phyloP scores from a whole-genome alignment of 2,113 vertebrate species.

The Dicrurus megarhynchus region DNA sequence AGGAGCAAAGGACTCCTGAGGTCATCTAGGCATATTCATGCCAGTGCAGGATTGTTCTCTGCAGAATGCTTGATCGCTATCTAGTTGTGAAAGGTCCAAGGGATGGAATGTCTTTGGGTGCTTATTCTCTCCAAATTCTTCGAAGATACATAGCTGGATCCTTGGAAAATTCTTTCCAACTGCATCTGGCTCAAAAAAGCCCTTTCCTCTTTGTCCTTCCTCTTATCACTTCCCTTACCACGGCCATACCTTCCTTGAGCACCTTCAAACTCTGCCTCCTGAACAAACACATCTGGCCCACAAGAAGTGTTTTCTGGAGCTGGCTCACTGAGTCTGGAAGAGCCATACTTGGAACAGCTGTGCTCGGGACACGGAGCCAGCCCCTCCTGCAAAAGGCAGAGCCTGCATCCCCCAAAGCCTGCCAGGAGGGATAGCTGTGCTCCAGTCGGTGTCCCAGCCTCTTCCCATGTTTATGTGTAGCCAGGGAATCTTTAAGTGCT shows the following conservation, averaged over 20 bases:
- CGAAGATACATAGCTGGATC: background rate
- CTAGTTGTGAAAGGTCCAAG: background rate
- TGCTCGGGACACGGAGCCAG: background rate
- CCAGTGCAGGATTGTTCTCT: background rate
- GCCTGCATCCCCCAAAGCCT: background rate
- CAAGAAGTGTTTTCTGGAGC: background rate
- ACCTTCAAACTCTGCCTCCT: background rate
- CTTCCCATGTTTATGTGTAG: background rate
- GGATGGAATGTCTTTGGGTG: background rate
- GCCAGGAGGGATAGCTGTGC: background rate
- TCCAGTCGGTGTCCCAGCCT: background rate
- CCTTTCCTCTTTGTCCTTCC: background rate
- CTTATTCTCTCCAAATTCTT: background rate
- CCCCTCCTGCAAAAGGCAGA: background rate
- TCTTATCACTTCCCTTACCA: background rate
- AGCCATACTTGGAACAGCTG: background rate
- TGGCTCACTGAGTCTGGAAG: background rate
- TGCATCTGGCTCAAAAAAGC: background rate
- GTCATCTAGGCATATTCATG: background rate
- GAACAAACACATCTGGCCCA: background rate
- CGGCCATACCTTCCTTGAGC: background rate
- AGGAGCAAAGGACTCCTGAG: constrained; percentile 8
- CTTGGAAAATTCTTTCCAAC: background rate
- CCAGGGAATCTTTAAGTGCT: background rate
- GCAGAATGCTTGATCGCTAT: background rate